Evolutionary conservation across 2,113 vertebrate species (phyloP).

Genomic region (Psittacus erithacus): DNA sequence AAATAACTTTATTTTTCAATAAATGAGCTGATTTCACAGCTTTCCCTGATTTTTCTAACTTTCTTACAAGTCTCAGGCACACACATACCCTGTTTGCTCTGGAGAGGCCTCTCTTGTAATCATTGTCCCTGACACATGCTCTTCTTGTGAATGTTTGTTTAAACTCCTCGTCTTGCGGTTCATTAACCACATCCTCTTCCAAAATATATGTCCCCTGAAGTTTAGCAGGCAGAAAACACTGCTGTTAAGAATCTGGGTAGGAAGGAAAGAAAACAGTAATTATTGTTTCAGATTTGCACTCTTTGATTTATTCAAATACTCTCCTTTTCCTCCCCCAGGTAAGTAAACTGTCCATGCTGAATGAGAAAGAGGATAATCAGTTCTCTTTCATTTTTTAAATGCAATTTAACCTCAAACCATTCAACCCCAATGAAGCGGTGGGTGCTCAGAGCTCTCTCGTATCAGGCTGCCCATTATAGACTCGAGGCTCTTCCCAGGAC

Average conservation of each 20-base stretch:
- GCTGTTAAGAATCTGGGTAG: not conserved
- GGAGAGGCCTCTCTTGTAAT: not conserved
- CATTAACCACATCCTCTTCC: not conserved
- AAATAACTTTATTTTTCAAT: not conserved
- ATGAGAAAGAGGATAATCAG: not conserved
- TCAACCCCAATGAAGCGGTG: not conserved
- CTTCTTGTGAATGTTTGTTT: not conserved
- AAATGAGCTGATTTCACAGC: not conserved
- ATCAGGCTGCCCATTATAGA: not conserved
- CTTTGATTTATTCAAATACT: not conserved
- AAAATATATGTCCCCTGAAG: not conserved
- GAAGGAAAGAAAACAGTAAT: not conserved
- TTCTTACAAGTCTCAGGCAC: not conserved
- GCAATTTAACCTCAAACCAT: not conserved
- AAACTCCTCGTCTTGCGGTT: not conserved
- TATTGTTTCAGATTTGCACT: not conserved
- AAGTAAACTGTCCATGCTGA: not conserved
- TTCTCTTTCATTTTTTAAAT: not conserved
- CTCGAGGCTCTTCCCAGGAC: accelerated
- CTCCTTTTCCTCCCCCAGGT: not conserved
- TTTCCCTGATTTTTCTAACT: not conserved
- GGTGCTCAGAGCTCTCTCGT: too few species aligned
- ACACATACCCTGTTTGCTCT: not conserved
- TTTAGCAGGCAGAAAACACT: not conserved
- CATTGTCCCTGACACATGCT: not conserved